These are phyloP conservation scores for Megalurothrips usitatus DNA, from an alignment of 2,888 invertebrate genomes.

Conservation along the genomic window DNA sequence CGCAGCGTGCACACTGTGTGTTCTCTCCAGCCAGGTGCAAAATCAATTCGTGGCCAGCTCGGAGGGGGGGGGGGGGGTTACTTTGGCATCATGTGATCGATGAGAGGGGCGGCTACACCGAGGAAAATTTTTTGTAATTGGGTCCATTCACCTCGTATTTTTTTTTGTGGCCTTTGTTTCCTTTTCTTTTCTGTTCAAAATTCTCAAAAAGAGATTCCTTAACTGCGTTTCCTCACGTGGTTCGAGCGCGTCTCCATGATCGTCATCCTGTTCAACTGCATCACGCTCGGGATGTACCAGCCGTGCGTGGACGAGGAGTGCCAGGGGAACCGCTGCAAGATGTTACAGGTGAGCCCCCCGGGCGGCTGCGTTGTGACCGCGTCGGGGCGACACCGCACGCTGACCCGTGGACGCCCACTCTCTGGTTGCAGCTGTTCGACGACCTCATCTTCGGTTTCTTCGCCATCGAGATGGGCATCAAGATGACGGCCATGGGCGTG, in stretches of 20 bases:
- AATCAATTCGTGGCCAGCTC: too few species aligned
- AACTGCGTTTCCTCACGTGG: slow-evolving; percentile 68
- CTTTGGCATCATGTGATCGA: too few species aligned
- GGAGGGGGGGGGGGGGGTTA: too few species aligned
- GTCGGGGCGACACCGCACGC: too few species aligned
- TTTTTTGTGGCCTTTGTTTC: slow-evolving; percentile 1
- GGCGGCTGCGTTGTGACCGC: too few species aligned
- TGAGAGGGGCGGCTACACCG: too few species aligned
- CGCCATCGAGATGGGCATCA: slow-evolving; percentile 95
- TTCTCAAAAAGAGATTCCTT: slow-evolving; percentile 53
- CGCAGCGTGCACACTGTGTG: too few species aligned
- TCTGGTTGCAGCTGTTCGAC: slow-evolving; percentile 76
- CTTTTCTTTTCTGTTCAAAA: background rate
- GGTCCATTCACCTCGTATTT: too few species aligned
- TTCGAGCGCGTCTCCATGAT: slow-evolving; percentile 98
- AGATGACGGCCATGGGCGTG: slow-evolving; percentile 97
- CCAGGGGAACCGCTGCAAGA: slow-evolving; percentile 80
- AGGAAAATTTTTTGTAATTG: too few species aligned
- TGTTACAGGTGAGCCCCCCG: slow-evolving; percentile 73
- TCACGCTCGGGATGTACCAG: slow-evolving; percentile 99
- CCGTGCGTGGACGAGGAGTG: slow-evolving; percentile 96
- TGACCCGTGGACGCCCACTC: slow-evolving; percentile 30
- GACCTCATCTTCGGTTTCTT: slow-evolving; percentile 99
- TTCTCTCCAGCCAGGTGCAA: too few species aligned
- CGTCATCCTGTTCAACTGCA: slow-evolving; percentile 95